phyloP scores from a whole-genome alignment of 2,113 vertebrate genomes.

The Shinisaurus crocodilurus region DNA sequence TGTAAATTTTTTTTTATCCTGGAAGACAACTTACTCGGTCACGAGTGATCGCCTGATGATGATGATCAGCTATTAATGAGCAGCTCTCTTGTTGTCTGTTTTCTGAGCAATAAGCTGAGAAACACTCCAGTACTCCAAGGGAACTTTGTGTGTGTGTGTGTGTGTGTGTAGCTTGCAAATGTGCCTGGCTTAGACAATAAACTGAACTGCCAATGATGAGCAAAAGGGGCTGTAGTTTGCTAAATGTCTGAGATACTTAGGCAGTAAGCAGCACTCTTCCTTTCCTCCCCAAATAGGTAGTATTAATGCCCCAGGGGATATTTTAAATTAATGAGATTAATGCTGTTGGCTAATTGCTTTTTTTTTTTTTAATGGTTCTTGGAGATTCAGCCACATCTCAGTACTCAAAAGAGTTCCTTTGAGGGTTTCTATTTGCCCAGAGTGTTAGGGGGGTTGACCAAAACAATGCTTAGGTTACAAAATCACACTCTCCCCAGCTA shows the following conservation, averaged over 20 bases:
- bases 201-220: neutral
- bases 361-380: slow-evolving; percentile 43
- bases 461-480: slow-evolving; percentile 55
- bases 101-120: neutral
- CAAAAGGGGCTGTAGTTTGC: slow-evolving; percentile 4
- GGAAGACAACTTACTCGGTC: too few species aligned
- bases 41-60: too few species aligned
- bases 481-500: slow-evolving; percentile 34
- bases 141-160: too few species aligned
- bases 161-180: too few species aligned
- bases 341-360: slow-evolving; percentile 41
- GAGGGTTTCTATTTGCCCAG: slow-evolving; percentile 53
- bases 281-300: slow-evolving; percentile 21
- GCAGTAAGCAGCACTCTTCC: neutral
- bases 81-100: neutral
- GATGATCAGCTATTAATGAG: neutral
- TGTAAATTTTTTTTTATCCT: too few species aligned
- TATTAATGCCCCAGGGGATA: neutral
- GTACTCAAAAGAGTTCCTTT: slow-evolving; percentile 42
- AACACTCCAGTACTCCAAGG: neutral
- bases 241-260: neutral
- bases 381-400: slow-evolving; percentile 26
- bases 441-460: slow-evolving; percentile 34
- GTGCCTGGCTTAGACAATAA: neutral
- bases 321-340: slow-evolving; percentile 17